phyloP scores from a whole-genome alignment of 2,797 vertebrate species.

The Eremophila alpestris region DNA sequence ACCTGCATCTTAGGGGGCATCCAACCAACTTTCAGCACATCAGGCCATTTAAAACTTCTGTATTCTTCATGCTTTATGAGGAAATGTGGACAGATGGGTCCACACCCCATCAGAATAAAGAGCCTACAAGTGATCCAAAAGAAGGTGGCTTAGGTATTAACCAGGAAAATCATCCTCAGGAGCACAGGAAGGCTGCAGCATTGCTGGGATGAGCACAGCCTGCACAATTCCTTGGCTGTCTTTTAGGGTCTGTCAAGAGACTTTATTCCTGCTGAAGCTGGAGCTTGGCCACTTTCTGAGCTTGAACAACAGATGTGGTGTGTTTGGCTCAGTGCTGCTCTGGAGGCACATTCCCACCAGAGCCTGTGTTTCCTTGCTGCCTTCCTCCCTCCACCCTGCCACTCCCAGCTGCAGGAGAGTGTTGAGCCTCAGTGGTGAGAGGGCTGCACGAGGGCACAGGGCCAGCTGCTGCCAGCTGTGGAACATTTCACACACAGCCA shows the following conservation, averaged over 20 bases:
- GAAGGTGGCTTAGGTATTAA: neutral
- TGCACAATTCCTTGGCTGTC: neutral
- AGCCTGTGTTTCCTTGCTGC: neutral
- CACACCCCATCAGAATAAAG: neutral
- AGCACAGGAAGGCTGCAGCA: neutral
- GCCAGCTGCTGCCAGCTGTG: neutral
- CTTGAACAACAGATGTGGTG: fast-evolving
- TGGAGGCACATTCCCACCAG: neutral
- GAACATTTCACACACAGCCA: fast-evolving
- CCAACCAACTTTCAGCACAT: neutral
- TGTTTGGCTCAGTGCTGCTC: neutral
- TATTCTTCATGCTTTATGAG: neutral
- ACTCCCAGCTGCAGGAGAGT: neutral
- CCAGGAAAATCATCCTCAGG: neutral
- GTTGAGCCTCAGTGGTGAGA: fast-evolving
- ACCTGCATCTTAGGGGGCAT: neutral
- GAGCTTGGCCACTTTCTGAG: neutral
- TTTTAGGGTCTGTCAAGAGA: neutral
- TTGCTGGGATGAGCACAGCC: neutral
- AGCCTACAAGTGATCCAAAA: neutral
- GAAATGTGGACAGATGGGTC: neutral
- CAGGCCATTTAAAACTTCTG: neutral
- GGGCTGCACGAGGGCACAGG: fast-evolving
- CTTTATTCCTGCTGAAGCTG: neutral
- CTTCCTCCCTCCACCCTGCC: neutral